Evolutionary conservation across 1,140 invertebrate species (phyloP), one percentile per base, ranked within the genome.

Genomic region (Ostrea edulis): DNA sequence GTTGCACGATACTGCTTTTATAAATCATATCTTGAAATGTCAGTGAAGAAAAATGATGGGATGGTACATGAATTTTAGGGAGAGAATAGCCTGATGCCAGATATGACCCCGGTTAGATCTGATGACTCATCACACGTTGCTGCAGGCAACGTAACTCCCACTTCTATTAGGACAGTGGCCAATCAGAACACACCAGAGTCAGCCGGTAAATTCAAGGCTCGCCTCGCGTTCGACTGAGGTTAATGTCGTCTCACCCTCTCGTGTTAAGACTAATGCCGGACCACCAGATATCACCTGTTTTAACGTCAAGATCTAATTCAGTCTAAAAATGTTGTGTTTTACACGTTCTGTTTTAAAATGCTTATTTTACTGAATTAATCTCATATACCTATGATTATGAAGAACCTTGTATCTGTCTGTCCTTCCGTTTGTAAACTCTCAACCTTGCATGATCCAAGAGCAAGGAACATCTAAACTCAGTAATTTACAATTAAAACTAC

Each of bases 151-250:
- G 4, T 8, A 83, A 54, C 44, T 11, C 53, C 82, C 0, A 52
- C 11, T 14, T 53, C 44, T 22, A 3, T 44, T 83, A 14, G 20
- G 11, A 83, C 25, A 17, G 12, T 8, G 0, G 14, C 8, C 17
- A 52, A n/a, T 53, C 82, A 83, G 82, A 83, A 25, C 44, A 83
- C 82, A 20, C 82, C 82, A 52, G 17, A 20, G 44, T 29, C 82
- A 5, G 82, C 82, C 44, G 25, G 82, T 53, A 83, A 53, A 83
- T 83, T 53, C 82, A 83, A 83, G 82, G 51, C 82, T 20, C 17
- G 82, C 17, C 82, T 83, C 44, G 29, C 71, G 0, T 81, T 81
- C 44, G 20, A 81, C 44, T 81, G 71, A 81, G 44, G 71, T 81
- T 81, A 20, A 20, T 8, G 8, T 55, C 5, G 35, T 44, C 35